Percentiles rank a stretch among this genome's conserved stretches.
phyloP scores from a whole-genome alignment of 2,113 vertebrate genomes.

The Coturnix japonica region DNA sequence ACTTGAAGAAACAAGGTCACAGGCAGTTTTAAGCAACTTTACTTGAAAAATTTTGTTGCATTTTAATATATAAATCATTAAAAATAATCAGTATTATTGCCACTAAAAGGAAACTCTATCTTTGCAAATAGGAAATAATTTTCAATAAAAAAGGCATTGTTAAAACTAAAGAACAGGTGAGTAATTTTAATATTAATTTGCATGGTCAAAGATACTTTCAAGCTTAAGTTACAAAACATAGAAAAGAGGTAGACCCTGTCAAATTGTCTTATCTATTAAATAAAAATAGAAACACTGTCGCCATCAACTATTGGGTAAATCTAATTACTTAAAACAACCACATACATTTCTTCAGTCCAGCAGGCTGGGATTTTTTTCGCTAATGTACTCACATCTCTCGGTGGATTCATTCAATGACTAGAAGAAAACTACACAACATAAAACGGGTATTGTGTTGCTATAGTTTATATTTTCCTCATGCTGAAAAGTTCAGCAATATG shows the following conservation, averaged over 20 bases:
- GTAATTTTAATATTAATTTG: slow-evolving; percentile 4
- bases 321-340: neutral
- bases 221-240: neutral
- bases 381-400: neutral
- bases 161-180: neutral
- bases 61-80: slow-evolving; percentile 37
- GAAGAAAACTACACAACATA: neutral
- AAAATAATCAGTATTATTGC: slow-evolving; percentile 12
- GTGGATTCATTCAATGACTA: neutral
- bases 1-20: neutral
- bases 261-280: neutral
- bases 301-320: neutral
- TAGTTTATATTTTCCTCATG: neutral
- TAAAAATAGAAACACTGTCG: neutral
- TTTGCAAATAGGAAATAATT: neutral
- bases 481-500: neutral
- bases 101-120: neutral
- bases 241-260: neutral
- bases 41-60: neutral
- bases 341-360: neutral
- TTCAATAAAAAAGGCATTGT: neutral
- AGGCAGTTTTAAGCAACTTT: neutral
- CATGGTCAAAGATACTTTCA: neutral
- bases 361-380: no score
- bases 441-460: neutral